A percentile compares a stretch with the other conserved stretches of the same genome.
Conservation (phyloP, 2,113 vertebrate species). For the Cygnus buccinator region DNA sequence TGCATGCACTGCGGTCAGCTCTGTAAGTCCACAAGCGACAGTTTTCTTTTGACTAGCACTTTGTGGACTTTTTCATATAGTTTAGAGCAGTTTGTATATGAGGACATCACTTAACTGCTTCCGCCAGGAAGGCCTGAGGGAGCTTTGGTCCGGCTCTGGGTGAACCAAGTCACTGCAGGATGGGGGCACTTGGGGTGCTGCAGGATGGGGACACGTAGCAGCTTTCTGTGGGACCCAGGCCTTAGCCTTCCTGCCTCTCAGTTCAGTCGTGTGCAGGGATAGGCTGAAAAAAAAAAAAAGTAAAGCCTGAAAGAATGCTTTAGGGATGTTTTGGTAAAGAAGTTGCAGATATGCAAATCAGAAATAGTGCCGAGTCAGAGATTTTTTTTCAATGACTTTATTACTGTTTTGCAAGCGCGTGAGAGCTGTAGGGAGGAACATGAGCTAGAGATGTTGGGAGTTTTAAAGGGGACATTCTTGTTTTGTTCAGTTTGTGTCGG, state of each 20-base stretch:
- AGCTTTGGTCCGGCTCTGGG: not conserved
- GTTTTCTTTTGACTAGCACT: not conserved
- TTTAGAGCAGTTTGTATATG: not conserved
- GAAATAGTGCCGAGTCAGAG: not conserved
- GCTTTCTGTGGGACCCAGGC: rapidly evolving
- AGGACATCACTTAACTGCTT: not conserved
- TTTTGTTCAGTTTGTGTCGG: not conserved
- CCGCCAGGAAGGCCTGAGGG: rapidly evolving
- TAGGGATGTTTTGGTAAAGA: slow-evolving; percentile 6
- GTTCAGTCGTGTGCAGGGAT: not conserved
- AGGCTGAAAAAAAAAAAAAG: not conserved
- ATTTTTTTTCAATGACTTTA: not conserved
- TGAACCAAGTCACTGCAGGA: not conserved
- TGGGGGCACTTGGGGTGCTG: not conserved
- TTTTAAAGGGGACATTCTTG: not conserved
- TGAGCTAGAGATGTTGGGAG: not conserved
- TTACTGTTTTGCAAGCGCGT: not conserved
- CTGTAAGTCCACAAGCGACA: not conserved
- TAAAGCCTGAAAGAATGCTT: not conserved
- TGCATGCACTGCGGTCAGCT: not conserved
- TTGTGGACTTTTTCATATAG: not conserved
- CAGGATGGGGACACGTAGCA: not conserved
- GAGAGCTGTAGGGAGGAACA: not conserved
- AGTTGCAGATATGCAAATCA: not conserved
- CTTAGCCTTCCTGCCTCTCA: not conserved